These are phyloP conservation scores for Bucco capensis DNA, from an alignment of 2,113 vertebrate genomes.

Conservation along the genomic window DNA sequence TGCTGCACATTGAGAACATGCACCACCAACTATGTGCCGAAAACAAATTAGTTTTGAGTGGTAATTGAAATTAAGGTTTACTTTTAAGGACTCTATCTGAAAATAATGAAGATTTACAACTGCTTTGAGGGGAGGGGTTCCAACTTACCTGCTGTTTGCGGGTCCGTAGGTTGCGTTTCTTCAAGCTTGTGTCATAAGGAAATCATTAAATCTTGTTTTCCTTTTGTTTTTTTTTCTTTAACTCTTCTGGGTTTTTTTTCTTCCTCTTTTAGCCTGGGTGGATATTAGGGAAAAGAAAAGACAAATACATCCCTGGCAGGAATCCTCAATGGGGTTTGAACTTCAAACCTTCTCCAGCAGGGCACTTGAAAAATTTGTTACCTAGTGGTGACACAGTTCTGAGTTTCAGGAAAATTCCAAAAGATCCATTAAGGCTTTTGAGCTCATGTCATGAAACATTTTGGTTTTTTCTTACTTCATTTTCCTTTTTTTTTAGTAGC, in stretches of 20 bases:
- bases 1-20: not conserved
- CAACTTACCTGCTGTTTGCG: slow-evolving; percentile 85
- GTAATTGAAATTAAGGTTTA: not conserved
- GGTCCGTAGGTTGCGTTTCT: slow-evolving; percentile 73
- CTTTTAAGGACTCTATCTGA: not conserved
- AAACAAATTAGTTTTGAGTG: not conserved
- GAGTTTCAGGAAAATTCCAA: slow-evolving; percentile 61
- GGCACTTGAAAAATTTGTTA: slow-evolving; percentile 70
- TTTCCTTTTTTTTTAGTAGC: not conserved
- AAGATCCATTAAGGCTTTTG: slow-evolving; percentile 53
- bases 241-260: not conserved
- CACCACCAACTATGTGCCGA: not conserved
- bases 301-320: slow-evolving; percentile 64
- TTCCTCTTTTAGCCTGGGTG: slow-evolving; percentile 55
- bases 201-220: slow-evolving; percentile 79
- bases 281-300: slow-evolving; percentile 59
- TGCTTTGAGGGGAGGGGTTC: slow-evolving; percentile 18
- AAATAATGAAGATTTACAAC: slow-evolving; percentile 11
- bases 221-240: not conserved
- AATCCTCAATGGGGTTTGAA: slow-evolving; percentile 70
- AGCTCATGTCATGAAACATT: slow-evolving; percentile 44
- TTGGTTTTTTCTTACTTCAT: not conserved
- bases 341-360: slow-evolving; percentile 70
- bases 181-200: slow-evolving; percentile 77
- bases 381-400: slow-evolving; percentile 66